phyloP scores from a whole-genome alignment of 1,140 invertebrate genomes.

The Hylyphantes graminicola region DNA sequence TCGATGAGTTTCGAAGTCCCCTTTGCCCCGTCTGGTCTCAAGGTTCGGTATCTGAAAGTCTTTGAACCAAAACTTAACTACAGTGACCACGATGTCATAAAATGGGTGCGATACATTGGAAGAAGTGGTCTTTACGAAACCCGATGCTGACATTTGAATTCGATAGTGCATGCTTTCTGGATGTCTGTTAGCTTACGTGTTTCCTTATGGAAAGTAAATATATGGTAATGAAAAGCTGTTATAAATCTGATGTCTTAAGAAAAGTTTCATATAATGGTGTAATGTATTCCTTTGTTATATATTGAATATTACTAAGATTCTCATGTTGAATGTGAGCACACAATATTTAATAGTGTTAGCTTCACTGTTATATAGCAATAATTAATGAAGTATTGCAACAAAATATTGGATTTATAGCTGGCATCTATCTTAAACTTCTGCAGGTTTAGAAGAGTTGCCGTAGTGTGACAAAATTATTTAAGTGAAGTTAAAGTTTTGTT shows the following conservation, averaged over 20 bases:
- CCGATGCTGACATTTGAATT: constrained; percentile 78
- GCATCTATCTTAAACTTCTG: no score
- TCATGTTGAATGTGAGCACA: constrained; percentile 60
- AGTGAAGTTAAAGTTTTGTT: no score
- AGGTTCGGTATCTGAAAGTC: constrained; percentile 99
- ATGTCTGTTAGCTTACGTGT: constrained; percentile 52
- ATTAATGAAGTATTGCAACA: constrained; percentile 31
- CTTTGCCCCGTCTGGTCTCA: constrained; percentile 97
- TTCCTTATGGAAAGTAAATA: constrained; percentile 33
- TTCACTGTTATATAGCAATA: constrained; percentile 60
- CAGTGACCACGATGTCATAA: constrained; percentile 99
- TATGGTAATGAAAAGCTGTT: constrained; percentile 30
- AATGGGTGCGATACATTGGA: constrained; percentile 99
- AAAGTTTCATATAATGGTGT: constrained; percentile 53
- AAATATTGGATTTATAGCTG: no score
- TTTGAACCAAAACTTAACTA: constrained; percentile 99
- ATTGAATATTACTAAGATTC: constrained; percentile 37
- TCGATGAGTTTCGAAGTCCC: constrained; percentile 99
- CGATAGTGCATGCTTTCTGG: constrained; percentile 43
- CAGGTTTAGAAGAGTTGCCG: no score
- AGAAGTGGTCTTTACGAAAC: constrained; percentile 99
- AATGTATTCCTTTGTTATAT: constrained; percentile 49
- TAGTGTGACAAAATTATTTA: no score
- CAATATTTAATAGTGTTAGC: constrained; percentile 54
- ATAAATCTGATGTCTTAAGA: constrained; percentile 35